Base-by-base conservation (phyloP, 2,113 vertebrate species). In the cat (Felis catus) region DNA sequence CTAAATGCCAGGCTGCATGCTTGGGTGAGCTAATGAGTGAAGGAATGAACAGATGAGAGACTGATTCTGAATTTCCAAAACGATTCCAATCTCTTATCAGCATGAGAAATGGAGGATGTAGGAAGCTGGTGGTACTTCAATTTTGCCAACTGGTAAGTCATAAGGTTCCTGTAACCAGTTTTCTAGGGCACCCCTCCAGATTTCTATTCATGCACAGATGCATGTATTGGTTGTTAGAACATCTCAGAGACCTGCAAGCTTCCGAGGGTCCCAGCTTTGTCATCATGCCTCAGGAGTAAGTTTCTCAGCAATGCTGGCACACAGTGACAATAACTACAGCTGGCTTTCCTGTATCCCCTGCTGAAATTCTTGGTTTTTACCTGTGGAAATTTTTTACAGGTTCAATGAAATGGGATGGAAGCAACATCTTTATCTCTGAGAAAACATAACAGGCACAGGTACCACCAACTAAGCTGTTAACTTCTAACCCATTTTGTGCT, bases 381-480 rank as follows among this genome's bases (percentile, higher is more conserved):
- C 18, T 70, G 9, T 33, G 9, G 4, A 80, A 76, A 68, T 45
- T 96, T 94, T 94, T 79, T 74, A 84, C 80, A 76, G 31, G 71
- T 81, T 97, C 79, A 58, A 0, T 63, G 70, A 88, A 95, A 29
- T 81, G 55, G 7, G 7, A 39, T 76, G 41, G 36, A 92, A 96
- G 80, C 31, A 55, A 39, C 23, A 3, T 66, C 61, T 78, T 94
- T 91, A 84, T 93, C n/a, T 95, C 91, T 66, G 23, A 94, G 89
- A 33, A 89, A 74, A 53, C 7, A 13, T 41, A 70, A 55, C 21
- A 74, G 55, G 80, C 53, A 53, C 5, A 58, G 61, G 21, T 81
- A 93, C 86, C 71, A 91, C 89, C 53, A 39, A 31, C 66, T 41
- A 83, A 74, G 73, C 55, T 2, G 8, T 73, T 94, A 95, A 53